Percentiles rank a stretch among this genome's conserved stretches.
Evolutionary conservation across 2,888 invertebrate species (phyloP).

Genomic region (Imbricaverruca yamaguchii): DNA sequence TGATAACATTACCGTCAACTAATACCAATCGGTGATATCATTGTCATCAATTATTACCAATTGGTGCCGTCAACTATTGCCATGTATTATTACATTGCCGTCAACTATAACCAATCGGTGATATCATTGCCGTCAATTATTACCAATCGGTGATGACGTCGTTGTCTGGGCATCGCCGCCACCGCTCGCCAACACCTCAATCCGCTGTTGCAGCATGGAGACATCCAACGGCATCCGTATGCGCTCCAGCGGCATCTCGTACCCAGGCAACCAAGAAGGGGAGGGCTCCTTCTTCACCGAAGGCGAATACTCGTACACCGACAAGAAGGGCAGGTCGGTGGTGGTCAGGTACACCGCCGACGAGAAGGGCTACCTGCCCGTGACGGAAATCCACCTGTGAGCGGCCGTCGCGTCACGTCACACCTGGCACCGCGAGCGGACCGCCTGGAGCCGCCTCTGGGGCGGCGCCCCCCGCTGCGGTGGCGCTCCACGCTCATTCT

Average conservation of each 20-base stretch:
- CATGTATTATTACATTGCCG: not conserved
- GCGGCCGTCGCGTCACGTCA: no score
- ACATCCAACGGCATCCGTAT: not conserved
- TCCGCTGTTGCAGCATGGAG: not conserved
- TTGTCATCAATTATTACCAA: no score
- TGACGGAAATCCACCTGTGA: not conserved
- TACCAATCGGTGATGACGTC: not conserved
- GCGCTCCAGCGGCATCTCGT: conserved; percentile 7
- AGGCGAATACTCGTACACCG: not conserved
- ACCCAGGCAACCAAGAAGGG: not conserved
- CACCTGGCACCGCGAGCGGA: no score
- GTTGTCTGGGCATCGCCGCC: not conserved
- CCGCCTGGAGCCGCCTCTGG: no score
- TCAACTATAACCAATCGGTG: not conserved
- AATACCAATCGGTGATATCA: no score
- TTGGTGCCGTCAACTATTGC: no score
- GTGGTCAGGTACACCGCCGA: not conserved
- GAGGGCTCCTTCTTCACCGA: not conserved
- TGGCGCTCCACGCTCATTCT: no score
- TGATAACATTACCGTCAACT: no score
- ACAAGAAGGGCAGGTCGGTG: not conserved
- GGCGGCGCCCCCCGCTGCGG: no score
- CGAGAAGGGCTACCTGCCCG: not conserved
- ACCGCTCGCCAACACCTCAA: not conserved
- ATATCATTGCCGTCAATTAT: not conserved